These are phyloP conservation scores for Neodiprion fabricii DNA, from an alignment of 1,140 invertebrate genomes.

Conservation along the genomic window DNA sequence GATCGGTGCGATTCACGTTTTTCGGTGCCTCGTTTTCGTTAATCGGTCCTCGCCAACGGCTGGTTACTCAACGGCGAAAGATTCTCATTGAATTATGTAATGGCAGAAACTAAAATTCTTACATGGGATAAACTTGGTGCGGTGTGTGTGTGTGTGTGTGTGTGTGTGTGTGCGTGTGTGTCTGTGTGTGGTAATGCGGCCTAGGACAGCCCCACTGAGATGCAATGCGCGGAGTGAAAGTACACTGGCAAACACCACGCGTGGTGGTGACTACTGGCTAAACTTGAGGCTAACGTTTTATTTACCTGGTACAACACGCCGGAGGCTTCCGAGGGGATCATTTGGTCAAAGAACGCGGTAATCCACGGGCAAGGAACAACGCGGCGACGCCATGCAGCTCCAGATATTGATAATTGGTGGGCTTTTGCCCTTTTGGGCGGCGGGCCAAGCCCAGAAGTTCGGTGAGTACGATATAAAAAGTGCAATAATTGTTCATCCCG, in stretches of 20 bases:
- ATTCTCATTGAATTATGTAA: too few species aligned
- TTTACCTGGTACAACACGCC: background rate
- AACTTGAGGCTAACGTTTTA: background rate
- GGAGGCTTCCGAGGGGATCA: background rate
- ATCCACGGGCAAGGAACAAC: background rate
- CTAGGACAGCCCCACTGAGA: background rate
- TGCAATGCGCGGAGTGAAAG: background rate
- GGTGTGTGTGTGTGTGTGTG: background rate
- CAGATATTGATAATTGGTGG: background rate
- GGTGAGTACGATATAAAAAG: background rate
- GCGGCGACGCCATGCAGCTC: background rate
- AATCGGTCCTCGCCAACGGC: too few species aligned
- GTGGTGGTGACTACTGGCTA: slow-evolving; percentile 6
- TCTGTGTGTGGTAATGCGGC: background rate
- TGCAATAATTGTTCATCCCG: too few species aligned
- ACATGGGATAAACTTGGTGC: too few species aligned
- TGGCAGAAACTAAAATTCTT: too few species aligned
- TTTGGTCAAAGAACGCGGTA: background rate
- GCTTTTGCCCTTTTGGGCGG: background rate
- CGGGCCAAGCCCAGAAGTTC: background rate
- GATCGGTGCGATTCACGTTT: too few species aligned
- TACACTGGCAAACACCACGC: background rate
- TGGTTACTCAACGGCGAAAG: too few species aligned
- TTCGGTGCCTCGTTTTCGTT: too few species aligned
- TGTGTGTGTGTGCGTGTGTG: background rate